Evolutionary conservation across 2,797 vertebrate species (phyloP).

Genomic region (Gadopsis bispinosus): DNA sequence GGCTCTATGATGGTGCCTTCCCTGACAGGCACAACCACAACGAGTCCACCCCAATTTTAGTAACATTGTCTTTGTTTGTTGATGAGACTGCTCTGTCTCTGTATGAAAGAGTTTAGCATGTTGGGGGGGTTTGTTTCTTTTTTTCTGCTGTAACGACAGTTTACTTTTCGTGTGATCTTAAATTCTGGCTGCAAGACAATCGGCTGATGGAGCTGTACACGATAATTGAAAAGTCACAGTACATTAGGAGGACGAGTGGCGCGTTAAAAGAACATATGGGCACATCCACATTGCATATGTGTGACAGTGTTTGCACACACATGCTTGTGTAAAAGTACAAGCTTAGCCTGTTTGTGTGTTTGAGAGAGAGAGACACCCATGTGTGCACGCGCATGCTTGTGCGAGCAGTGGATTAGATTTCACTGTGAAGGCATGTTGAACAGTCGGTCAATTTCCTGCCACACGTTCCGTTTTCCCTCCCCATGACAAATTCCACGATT

Average conservation of each 20-base stretch:
- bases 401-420: conserved; percentile 60
- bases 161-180: conserved; percentile 5
- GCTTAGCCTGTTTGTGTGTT: background rate
- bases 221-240: conserved; percentile 14
- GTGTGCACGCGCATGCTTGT: conserved; percentile 17
- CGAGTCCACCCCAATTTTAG: background rate
- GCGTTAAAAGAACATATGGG: conserved; percentile 3
- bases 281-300: background rate
- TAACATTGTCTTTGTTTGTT: conserved; percentile 23
- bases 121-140: background rate
- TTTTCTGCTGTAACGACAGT: background rate
- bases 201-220: background rate
- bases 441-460: conserved; percentile 74
- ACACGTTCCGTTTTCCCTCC: conserved; percentile 62
- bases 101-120: background rate
- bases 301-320: background rate
- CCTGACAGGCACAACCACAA: conserved; percentile 30
- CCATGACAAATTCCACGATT: conserved; percentile 83
- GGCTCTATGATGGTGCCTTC: conserved; percentile 38
- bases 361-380: background rate
- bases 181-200: background rate
- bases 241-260: background rate
- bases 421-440: conserved; percentile 71
- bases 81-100: background rate
- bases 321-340: conserved; percentile 5